Evolutionary conservation across 2,797 vertebrate genomes (phyloP), one percentile per base, ranked within the genome.

Genomic region (Molothrus aeneus): DNA sequence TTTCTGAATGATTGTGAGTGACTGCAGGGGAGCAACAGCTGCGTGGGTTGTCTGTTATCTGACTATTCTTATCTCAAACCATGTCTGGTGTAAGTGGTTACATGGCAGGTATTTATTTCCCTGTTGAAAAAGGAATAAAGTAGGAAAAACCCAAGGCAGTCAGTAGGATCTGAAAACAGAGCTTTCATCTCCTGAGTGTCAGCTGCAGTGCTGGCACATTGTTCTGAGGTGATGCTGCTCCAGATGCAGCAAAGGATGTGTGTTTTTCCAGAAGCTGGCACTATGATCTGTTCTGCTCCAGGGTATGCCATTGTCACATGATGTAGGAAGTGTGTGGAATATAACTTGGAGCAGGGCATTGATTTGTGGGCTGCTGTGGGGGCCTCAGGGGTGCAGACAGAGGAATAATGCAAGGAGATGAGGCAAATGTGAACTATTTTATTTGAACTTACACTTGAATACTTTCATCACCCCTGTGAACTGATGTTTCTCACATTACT

Each of bases 261-360:
- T 53, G 11, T 47, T 93, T 83, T 53, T n/a, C 38, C 69, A 88
- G 80, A 43, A 74, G 13, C 0, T 91, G 82, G 28, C 42, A 10
- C n/a, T 25, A 4, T 29, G 22, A 50, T 31, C 42, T 53, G 0
- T 64, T 61, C 61, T 45, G 12, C 26, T 13, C 12, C 24, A 25
- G 71, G 77, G 21, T 16, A 8, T 8, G 9, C 18, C 50, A 1
- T 6, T 56, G 53, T 25, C 42, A 14, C 5, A 11, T 0, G 0
- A 6, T 24, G 19, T 8, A 13, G 59, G 38, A 48, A 59, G 31
- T 2, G 3, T 32, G n/a, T 70, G 59, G 50, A 40, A 4, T 8
- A 6, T 14, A 32, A 43, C 32, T 25, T 18, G 48, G 20, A 12
- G 26, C 21, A 11, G 63, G 47, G 20, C 24, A n/a, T 22, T 42